Evolutionary conservation across 1,140 invertebrate genomes (phyloP).

Genomic region (Drosophila sp.): DNA sequence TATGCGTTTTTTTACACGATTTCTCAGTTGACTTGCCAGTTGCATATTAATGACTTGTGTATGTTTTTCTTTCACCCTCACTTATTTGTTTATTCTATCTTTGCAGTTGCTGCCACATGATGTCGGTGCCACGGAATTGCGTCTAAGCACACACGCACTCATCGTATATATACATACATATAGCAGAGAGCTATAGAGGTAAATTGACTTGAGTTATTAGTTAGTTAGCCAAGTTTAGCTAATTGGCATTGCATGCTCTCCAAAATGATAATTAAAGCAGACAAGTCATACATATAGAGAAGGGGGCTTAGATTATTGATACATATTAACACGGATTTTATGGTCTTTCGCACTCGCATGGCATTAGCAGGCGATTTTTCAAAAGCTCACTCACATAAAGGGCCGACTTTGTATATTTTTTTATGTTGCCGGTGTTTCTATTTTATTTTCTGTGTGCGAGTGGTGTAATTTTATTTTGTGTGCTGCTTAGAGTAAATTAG

Average conservation of each 20-base stretch:
- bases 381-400: background rate
- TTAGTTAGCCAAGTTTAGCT: slow-evolving; percentile 51
- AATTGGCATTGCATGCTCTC: slow-evolving; percentile 63
- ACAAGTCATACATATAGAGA: slow-evolving; percentile 31
- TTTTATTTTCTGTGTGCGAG: background rate
- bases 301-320: slow-evolving; percentile 45
- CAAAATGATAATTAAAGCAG: slow-evolving; percentile 59
- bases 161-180: background rate
- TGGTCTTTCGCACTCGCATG: slow-evolving; percentile 58
- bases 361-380: slow-evolving; percentile 19
- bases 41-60: slow-evolving; percentile 65
- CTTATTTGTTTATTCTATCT: slow-evolving; percentile 22
- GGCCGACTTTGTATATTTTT: slow-evolving; percentile 16
- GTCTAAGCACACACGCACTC: slow-evolving; percentile 35
- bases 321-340: slow-evolving; percentile 69
- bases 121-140: slow-evolving; percentile 28
- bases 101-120: slow-evolving; percentile 46
- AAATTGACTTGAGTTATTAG: slow-evolving; percentile 64
- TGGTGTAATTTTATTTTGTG: slow-evolving; percentile 28
- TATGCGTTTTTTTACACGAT: slow-evolving; percentile 72
- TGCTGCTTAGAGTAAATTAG: slow-evolving; percentile 62
- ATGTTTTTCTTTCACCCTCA: background rate
- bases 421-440: slow-evolving; percentile 59
- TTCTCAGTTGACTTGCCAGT: slow-evolving; percentile 50
- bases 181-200: slow-evolving; percentile 20